Percentiles rank a stretch among this genome's conserved stretches.
Conservation (phyloP, 2,888 invertebrate genomes). For the Lasioglossum vierecki region DNA sequence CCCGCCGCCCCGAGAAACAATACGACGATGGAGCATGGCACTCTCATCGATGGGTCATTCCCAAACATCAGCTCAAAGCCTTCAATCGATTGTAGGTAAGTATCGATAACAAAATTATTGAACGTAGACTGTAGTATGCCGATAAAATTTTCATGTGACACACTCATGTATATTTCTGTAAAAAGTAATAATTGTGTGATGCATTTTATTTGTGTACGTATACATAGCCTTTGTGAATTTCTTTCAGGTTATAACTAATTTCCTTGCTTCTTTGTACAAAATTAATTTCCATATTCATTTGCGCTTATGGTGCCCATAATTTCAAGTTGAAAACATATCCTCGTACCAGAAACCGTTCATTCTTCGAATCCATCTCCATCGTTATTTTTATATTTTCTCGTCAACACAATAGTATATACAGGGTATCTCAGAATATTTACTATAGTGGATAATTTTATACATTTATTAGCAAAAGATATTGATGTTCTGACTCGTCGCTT, state of each 20-base stretch:
- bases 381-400: neutral
- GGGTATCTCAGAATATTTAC: neutral
- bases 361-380: neutral
- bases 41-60: conserved; percentile 98
- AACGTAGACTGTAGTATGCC: neutral
- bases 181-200: conserved; percentile 5
- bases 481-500: too few relatives aligned
- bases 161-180: conserved; percentile 2
- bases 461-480: too few relatives aligned
- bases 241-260: conserved; percentile 20
- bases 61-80: conserved; percentile 95
- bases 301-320: neutral
- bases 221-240: conserved; percentile 11
- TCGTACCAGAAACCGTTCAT: neutral
- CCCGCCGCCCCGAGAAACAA: conserved; percentile 91
- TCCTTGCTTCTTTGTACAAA: neutral
- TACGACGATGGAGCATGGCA: conserved; percentile 97
- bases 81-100: conserved; percentile 93
- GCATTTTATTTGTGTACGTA: neutral
- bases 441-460: too few relatives aligned
- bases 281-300: conserved; percentile 1
- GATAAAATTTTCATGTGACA: neutral
- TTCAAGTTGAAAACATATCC: neutral
- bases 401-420: neutral
- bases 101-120: neutral